Evolutionary conservation across 2,888 invertebrate species (phyloP), one percentile per base, ranked within the genome.

Genomic region (Cheilosia vulpina): DNA sequence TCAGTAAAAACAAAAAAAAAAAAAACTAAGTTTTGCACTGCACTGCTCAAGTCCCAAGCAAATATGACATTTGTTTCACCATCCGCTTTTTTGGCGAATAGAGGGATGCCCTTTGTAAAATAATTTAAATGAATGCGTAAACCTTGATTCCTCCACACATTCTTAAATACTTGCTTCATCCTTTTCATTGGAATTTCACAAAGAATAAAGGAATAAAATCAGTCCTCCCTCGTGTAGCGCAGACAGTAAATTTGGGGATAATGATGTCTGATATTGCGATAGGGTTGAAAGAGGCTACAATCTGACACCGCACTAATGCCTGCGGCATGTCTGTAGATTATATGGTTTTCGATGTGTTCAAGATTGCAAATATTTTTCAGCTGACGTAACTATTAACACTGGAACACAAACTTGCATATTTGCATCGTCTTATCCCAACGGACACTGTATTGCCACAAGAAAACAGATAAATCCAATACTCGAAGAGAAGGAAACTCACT

Each of bases 401-500:
- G 38, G 5, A 38, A 41, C 57, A 38, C 24, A 7, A 24, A 63
- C 17, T 27, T 19, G 7, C 34, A 52, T 15, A 50, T 15, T 63
- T 4, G 34, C 7, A 34, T 13, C 31, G 11, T 11, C 9, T 45
- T 17, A 47, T 52, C 52, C 52, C 52, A 24, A 11, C 15, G 27
- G 27, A 27, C 27, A 62, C 11, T 31, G 27, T 19, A 45, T 34
- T 34, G 21, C 6, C 47, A 21, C 4, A 34, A 31, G 6, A 50
- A 41, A 24, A 24, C 15, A n/a, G 31, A 63, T 50, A 34, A 15
- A 27, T 15, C 2, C 5, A 7, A 41, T 11, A 34, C 34, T 11
- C 34, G 13, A 13, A 38, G 13, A 11, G 3, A 34, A 34, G 21
- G 5, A 38, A 71, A 71, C 71, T 71, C 58, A 71, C 71, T 50